Base-by-base conservation (phyloP, 2,888 invertebrate genomes). In the Rhagium mordax region DNA sequence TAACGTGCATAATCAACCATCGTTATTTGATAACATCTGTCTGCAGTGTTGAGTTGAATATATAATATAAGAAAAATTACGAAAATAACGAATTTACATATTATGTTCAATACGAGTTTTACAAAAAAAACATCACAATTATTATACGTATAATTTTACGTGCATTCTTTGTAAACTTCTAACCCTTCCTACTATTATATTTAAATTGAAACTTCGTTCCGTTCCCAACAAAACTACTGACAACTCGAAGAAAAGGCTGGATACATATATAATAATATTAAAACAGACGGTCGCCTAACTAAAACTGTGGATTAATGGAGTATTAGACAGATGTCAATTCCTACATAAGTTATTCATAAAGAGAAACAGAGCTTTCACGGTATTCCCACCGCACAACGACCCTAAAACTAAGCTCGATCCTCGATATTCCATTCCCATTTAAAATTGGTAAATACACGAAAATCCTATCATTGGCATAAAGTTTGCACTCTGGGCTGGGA, bases 271-370 rank as follows among this genome's bases (percentile, higher is more conserved):
- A 66, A 55, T 47, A 66, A 66, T 41, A 41, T 47, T 41, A 53
- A 24, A 55, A 55, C 33, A 55, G 55, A 18, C 55, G 33, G 47
- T 61, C 21, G 21, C 57, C 8, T 47, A 61, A 73, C 61, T 71
- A 71, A 69, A 55, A 79, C 78, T 78, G 70, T 77, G 74, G 76
- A 76, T 78, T 79, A 82, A 77, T 78, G 74, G 73, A 71, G 72
- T 75, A 80, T 79, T 82, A 79, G 77, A 78, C 84, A 84, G 81
- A 82, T 84, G 84, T 81, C 80, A 80, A 79, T 84, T 84, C 82
- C 84, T 81, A 80, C 81, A 82, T 84, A 77, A 83, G 79, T 84
- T 83, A 84, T 84, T 84, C 82, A 84, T 82, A 79, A 76, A 77
- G 76, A 75, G 78, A 80, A 79, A 82, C 78, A 78, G 77, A 76